These are phyloP conservation scores for Galendromus occidentalis DNA, from an alignment of 1,140 invertebrate genomes.

Conservation along the genomic window DNA sequence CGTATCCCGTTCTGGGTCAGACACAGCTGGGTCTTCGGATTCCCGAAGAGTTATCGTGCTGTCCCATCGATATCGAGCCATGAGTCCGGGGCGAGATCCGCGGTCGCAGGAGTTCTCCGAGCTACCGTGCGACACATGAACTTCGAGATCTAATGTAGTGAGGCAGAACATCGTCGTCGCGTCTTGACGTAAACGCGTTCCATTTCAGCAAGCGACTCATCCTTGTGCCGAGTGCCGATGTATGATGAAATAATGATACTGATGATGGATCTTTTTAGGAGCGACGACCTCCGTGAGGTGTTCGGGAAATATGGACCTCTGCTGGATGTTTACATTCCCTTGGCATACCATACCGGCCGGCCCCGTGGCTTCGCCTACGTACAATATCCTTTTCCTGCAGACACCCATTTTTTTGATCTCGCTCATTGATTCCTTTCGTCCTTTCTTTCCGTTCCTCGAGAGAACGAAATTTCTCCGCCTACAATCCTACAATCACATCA, in stretches of 20 bases:
- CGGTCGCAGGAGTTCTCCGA: too few relatives aligned
- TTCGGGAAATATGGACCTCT: constrained; percentile 34
- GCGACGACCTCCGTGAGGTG: constrained; percentile 28
- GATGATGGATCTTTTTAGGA: constrained; percentile 19
- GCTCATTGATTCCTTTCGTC: neutral
- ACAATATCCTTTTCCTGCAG: constrained; percentile 27
- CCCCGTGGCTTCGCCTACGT: constrained; percentile 33
- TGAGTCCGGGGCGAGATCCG: too few relatives aligned
- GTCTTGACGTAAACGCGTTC: neutral
- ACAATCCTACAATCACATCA: too few relatives aligned
- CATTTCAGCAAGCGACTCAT: neutral
- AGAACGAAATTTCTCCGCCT: too few relatives aligned
- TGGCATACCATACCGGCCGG: constrained; percentile 32
- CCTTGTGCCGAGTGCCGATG: neutral
- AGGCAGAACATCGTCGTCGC: neutral
- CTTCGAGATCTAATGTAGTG: neutral
- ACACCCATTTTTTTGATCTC: neutral
- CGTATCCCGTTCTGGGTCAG: too few relatives aligned
- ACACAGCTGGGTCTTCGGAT: too few relatives aligned
- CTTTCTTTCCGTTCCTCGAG: too few relatives aligned
- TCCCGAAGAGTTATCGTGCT: too few relatives aligned
- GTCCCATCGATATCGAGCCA: too few relatives aligned
- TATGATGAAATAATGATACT: constrained; percentile 14
- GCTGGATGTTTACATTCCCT: constrained; percentile 33
- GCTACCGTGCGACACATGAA: too few relatives aligned